Base-by-base conservation (phyloP, 2,113 vertebrate species). In the Hyperopisus bebe region DNA sequence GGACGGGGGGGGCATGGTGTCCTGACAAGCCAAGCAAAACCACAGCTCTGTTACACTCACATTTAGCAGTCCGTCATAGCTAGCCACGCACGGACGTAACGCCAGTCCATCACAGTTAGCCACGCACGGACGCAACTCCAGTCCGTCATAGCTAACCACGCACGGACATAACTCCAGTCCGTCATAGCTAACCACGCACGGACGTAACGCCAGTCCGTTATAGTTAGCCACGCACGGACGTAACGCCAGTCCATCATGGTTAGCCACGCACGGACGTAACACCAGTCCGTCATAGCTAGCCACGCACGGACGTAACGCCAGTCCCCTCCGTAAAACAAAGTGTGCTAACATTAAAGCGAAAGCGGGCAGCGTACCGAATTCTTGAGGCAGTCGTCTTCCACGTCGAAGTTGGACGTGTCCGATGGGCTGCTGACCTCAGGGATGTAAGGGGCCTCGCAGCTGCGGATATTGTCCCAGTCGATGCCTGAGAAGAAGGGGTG, bases 351-450 rank as follows among this genome's bases (percentile, higher is more conserved):
- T 31, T 4, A 11, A 31, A 13, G 62, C 0, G n/a, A 31, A 3
- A 31, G 51, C 15, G 0, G 27, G 50, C 2, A 21, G 94, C 95
- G 95, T 94, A 99, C 98, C 55, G 97, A 97, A 93, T 99, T 99
- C 93, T 99, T 99, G 88, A 99, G 96, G 94, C 97, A 99, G 93
- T 99, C 98, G 19, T 99, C 98, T 88, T 99, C 98, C 90, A 99
- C 98, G 80, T 99, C 98, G 88, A 99, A 99, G 95, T 99, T 99
- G n/a, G 98, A 99, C 27, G 98, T 99, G 92, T 99, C 98, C 13
- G 98, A 98, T 53, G 98, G 98, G 91, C 98, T 99, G 96, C 98
- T 99, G 95, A 99, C 98, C 95, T 99, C 98, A 48, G 98, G 98
- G 95, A 99, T 98, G 92, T 99, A 99, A 87, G 98, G 98, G 92